A percentile compares a stretch with the other conserved stretches of the same genome.
These are phyloP conservation scores for Rhynchotus rufescens DNA, from an alignment of 2,797 vertebrate genomes.

Conservation along the genomic window DNA sequence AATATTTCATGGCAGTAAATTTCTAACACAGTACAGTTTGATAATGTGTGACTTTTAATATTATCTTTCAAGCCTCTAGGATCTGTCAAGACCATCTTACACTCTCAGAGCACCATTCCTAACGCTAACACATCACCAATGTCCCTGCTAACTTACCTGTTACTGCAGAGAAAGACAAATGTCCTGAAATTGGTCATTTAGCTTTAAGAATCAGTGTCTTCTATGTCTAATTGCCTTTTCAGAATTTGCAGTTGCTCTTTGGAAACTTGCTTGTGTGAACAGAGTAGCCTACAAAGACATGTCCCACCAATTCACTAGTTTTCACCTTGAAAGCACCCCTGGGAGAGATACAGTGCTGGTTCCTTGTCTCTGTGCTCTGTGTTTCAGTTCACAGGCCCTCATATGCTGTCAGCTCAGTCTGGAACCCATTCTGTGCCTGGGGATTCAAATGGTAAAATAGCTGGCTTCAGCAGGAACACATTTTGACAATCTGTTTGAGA, in stretches of 20 bases:
- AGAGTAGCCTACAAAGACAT: neutral
- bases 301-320: neutral
- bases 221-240: neutral
- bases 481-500: neutral
- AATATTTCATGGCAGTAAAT: neutral
- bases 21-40: neutral
- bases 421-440: neutral
- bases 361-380: neutral
- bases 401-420: neutral
- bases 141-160: neutral
- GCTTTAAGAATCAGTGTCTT: neutral
- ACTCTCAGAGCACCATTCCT: neutral
- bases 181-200: neutral
- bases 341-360: neutral
- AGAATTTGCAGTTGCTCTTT: neutral
- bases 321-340: neutral
- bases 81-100: neutral
- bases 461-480: neutral
- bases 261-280: neutral
- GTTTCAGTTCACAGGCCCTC: neutral
- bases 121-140: neutral
- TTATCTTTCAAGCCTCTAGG: neutral
- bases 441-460: neutral
- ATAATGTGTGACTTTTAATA: neutral
- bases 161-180: neutral